A percentile compares a stretch with the other conserved stretches of the same genome.
Evolutionary conservation across 2,113 vertebrate genomes (phyloP).

Genomic region (Lipophrys pholis): DNA sequence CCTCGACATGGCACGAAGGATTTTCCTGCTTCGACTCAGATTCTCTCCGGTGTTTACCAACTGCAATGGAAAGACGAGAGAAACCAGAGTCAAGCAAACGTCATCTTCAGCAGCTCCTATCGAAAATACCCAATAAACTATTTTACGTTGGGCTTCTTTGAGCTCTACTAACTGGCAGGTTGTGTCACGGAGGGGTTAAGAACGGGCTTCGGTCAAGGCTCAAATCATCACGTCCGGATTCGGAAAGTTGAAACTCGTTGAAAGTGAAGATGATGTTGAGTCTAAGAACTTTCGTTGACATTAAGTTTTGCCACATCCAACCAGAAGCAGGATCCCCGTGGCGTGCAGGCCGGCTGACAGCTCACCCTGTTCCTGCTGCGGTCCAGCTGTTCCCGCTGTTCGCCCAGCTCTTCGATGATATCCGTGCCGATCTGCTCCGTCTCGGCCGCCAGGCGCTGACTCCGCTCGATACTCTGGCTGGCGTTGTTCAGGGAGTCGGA

Average conservation of each 20-base stretch:
- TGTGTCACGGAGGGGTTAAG: too few species aligned
- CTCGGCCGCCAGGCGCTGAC: constrained; percentile 90
- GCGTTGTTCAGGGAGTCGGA: constrained; percentile 90
- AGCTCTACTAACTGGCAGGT: too few species aligned
- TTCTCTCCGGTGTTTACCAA: constrained; percentile 93
- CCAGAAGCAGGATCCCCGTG: too few species aligned
- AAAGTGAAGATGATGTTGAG: too few species aligned
- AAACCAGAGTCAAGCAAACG: neutral
- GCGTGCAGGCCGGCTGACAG: neutral
- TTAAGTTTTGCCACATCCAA: too few species aligned
- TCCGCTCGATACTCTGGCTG: constrained; percentile 92
- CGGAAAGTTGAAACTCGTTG: too few species aligned
- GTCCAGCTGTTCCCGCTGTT: constrained; percentile 94
- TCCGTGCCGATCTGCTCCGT: constrained; percentile 93
- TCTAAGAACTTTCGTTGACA: too few species aligned
- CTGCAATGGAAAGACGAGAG: constrained; percentile 73
- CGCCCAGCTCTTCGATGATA: constrained; percentile 95
- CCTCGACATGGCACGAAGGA: constrained; percentile 93
- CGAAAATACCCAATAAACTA: too few species aligned
- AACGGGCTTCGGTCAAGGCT: too few species aligned
- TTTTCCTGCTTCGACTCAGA: constrained; percentile 92
- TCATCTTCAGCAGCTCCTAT: neutral
- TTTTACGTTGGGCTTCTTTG: too few species aligned
- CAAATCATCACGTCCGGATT: too few species aligned
- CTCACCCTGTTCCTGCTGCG: constrained; percentile 91